phyloP scores from a whole-genome alignment of 2,797 vertebrate species.

The Salmo trutta region DNA sequence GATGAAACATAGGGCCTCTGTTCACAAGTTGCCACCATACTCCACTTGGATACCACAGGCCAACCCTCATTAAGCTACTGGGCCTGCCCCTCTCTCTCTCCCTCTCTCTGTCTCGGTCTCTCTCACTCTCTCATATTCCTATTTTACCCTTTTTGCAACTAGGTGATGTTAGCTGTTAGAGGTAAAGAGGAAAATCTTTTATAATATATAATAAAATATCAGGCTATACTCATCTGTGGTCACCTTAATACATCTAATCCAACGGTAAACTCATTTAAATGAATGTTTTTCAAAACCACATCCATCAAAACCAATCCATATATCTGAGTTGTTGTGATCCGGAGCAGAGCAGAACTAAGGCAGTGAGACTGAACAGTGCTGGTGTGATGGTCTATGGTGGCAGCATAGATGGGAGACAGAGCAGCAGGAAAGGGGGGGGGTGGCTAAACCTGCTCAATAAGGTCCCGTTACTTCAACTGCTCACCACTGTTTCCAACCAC shows the following conservation, averaged over 20 bases:
- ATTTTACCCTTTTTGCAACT: background rate
- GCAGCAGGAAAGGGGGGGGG: too few species aligned
- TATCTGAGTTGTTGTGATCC: background rate
- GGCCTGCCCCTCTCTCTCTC: conserved; percentile 43
- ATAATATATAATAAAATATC: background rate
- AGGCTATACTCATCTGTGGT: background rate
- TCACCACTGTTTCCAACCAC: too few species aligned
- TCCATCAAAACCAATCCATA: conserved; percentile 1
- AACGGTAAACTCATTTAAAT: background rate
- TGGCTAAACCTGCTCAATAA: too few species aligned
- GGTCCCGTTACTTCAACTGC: too few species aligned
- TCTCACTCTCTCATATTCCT: conserved; percentile 26
- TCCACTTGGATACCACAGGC: conserved; percentile 65
- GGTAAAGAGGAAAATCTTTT: background rate
- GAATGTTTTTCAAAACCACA: background rate
- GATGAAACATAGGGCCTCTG: conserved; percentile 72
- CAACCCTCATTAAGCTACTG: conserved; percentile 68
- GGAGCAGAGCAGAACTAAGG: background rate
- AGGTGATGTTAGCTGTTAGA: background rate
- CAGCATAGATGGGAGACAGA: conserved; percentile 2
- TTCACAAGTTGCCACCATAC: conserved; percentile 58
- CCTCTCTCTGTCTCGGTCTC: conserved; percentile 18
- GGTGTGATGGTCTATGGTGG: conserved; percentile 1
- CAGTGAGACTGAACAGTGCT: background rate
- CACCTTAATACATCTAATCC: background rate